A percentile compares a stretch with the other conserved stretches of the same genome.
Conservation (phyloP, 2,113 vertebrate genomes). For the Craseonycteris thonglongyai region DNA sequence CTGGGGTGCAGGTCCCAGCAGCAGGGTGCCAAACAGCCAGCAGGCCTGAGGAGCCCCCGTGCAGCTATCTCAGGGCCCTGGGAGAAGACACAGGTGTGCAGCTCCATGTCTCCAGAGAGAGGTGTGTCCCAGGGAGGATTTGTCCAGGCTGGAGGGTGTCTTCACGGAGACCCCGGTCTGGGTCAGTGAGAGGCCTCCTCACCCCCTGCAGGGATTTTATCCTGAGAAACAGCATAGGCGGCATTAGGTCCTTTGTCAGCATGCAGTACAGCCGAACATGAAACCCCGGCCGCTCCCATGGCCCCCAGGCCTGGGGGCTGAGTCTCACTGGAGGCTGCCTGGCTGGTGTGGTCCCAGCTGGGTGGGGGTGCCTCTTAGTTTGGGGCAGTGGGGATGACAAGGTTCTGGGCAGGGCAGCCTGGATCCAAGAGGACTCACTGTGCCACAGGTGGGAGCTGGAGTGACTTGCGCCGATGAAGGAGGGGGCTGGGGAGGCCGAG, state of each 20-base stretch:
- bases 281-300: background rate
- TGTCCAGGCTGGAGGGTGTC: fast-evolving
- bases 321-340: too few relatives aligned
- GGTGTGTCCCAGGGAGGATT: background rate
- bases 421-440: background rate
- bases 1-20: background rate
- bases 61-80: fast-evolving
- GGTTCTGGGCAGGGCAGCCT: background rate
- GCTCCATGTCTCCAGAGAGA: background rate
- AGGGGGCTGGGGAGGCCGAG: background rate
- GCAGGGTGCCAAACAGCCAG: background rate
- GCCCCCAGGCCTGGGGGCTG: too few relatives aligned
- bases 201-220: background rate
- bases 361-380: too few relatives aligned
- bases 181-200: too few relatives aligned
- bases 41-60: background rate
- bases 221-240: background rate
- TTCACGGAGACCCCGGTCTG: background rate
- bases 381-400: background rate
- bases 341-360: background rate
- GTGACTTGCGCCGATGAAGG: background rate
- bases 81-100: background rate
- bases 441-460: background rate
- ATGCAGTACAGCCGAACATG: background rate
- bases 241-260: background rate